Conservation (phyloP, 37 sponge, comb jelly and placozoan species). For the Halisarca cf. caerulea region DNA sequence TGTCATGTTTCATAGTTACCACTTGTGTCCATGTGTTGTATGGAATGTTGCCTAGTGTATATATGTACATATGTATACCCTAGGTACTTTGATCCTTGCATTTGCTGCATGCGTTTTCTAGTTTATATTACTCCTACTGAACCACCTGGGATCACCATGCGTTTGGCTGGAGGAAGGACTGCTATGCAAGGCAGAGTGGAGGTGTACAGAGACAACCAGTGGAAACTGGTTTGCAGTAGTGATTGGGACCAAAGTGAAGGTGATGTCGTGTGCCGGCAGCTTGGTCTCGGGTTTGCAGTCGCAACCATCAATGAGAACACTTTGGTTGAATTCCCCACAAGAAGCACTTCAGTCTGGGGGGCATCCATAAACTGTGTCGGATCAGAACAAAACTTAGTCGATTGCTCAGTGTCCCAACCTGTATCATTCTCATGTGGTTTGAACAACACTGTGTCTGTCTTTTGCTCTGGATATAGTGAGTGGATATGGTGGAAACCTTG, state of each 20-base stretch:
- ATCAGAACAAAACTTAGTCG: neutral
- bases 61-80: too few species aligned
- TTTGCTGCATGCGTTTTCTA: too few species aligned
- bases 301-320: neutral
- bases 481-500: too few species aligned
- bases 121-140: neutral
- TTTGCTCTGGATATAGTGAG: neutral
- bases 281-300: neutral
- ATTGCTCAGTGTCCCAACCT: neutral
- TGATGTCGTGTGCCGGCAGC: conserved; percentile 9
- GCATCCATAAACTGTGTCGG: neutral
- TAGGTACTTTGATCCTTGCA: too few species aligned
- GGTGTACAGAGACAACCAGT: neutral
- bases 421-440: too few species aligned
- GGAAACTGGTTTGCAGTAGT: neutral
- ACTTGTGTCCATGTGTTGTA: too few species aligned
- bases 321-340: neutral
- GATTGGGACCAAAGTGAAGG: neutral
- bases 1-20: too few species aligned
- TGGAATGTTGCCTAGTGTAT: too few species aligned
- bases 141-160: neutral
- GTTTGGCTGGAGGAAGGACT: neutral
- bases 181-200: neutral
- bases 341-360: neutral
- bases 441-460: neutral